Evolutionary conservation across 2,888 invertebrate species (phyloP).

Genomic region (Carcina quercana): DNA sequence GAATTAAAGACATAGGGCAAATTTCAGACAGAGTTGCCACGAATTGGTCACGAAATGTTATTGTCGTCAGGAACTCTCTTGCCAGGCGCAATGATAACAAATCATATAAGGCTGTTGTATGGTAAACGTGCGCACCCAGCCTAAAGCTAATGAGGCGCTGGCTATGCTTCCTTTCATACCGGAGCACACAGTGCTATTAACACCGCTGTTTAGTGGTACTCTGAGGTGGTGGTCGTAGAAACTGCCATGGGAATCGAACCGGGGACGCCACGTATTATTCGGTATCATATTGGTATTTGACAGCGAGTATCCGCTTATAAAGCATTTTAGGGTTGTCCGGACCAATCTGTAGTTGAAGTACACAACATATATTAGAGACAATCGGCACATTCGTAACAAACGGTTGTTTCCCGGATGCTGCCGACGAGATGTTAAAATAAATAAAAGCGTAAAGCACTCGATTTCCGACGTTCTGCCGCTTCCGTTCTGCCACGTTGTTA

Average conservation of each 20-base stretch:
- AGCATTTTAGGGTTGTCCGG: neutral
- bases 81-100: no score
- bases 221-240: no score
- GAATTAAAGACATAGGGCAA: no score
- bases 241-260: neutral
- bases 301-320: neutral
- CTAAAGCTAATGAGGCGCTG: no score
- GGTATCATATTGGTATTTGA: neutral
- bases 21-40: no score
- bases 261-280: neutral
- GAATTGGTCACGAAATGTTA: no score
- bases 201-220: no score
- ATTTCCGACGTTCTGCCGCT: slow-evolving; percentile 54
- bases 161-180: no score
- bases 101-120: no score
- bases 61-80: no score
- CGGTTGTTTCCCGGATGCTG: slow-evolving; percentile 53
- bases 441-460: slow-evolving; percentile 56
- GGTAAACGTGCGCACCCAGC: no score
- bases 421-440: slow-evolving; percentile 66
- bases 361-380: slow-evolving; percentile 4
- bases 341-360: neutral
- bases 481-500: slow-evolving; percentile 43
- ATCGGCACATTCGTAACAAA: slow-evolving; percentile 26
- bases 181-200: neutral